Evolutionary conservation across 2,113 vertebrate genomes (phyloP), one percentile per base, ranked within the genome.

Genomic region (Vanacampus margaritifer): DNA sequence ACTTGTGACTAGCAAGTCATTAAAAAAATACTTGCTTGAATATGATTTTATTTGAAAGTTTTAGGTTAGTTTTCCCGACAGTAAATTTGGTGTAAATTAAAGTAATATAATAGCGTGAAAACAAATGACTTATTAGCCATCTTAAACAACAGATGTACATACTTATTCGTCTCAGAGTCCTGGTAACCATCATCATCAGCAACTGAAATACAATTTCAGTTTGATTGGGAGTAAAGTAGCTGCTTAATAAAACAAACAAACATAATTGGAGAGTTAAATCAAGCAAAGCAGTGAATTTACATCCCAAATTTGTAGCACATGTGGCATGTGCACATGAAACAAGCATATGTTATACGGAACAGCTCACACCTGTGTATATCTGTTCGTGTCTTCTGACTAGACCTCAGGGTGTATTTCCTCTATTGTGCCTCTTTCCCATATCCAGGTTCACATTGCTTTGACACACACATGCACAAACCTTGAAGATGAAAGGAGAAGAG

Each of bases 401-500:
- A 71, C 82, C 79, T 82, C 84, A 69, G 67, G 88, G 92, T 91
- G 90, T 87, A 87, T 93, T 89, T 90, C 84, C 80, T 74, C 73
- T 76, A 81, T 88, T 90, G 91, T 81, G 72, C 88, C 83, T 82
- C 90, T 79, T 83, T 72, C 69, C 82, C 86, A 75, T 80, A 89
- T 90, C 87, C 75, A 79, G 86, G 85, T 86, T 83, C 89, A 88
- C 92, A 76, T 71, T 89, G 89, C 90, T 81, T 66, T 91, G 89
- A 36, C 48, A 64, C 62, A 72, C 58, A 58, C 58, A 69, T 12
- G 81, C 92, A 89, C 79, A 86, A 89, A 83, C 88, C 89, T 88
- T 71, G 89, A 95, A 94, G 95, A 97, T 98, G 94, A 98, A 97
- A 98, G 95, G 90, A 84, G 90, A 88, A 94, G 90, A 93, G 91